Base-by-base conservation (phyloP, 1,140 invertebrate genomes). In the Onthophagus taurus region DNA sequence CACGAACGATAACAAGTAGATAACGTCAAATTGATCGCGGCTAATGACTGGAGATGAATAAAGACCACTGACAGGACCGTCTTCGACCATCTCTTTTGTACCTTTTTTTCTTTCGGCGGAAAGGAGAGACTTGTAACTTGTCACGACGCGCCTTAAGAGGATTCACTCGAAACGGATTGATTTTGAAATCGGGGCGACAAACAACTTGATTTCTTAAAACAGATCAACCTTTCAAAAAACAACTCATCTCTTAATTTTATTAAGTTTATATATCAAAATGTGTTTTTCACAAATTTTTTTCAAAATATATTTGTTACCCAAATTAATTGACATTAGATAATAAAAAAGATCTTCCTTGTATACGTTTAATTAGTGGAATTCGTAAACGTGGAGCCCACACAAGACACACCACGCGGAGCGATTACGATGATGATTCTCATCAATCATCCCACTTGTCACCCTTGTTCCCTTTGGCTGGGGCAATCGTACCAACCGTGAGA, bases 391-490 rank as follows among this genome's bases (percentile, higher is more conserved):
- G 35, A 23, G 35, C 35, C 35, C 35, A 37, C 35, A 37, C 35
- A 37, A 37, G 35, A 37, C 35, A 37, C 18, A 9, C 20, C 12
- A 37, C 11, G 35, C 20, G 35, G 13, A 20, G 35, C 24, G 35
- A 37, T 37, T 37, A 37, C 19, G 24, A 37, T 21, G 35, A 37
- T 37, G 35, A 37, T 37, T 14, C 35, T 37, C 35, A 37, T 37
- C 35, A 37, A 37, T 37, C 35, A 37, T 37, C 18, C 9, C 13
- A n/a, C 12, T 19, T 18, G 18, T 23, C 17, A 21, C 18, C 13
- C 18, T 33, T 36, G 18, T 18, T 11, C 24, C 35, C 17, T 7
- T 21, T 13, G n/a, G n/a, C n/a, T n/a, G n/a, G n/a, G n/a, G n/a
- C n/a, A n/a, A n/a, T n/a, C n/a, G n/a, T n/a, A n/a, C n/a, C n/a